These are phyloP conservation scores for Podiceps cristatus DNA, from an alignment of 2,113 vertebrate genomes.

Conservation along the genomic window DNA sequence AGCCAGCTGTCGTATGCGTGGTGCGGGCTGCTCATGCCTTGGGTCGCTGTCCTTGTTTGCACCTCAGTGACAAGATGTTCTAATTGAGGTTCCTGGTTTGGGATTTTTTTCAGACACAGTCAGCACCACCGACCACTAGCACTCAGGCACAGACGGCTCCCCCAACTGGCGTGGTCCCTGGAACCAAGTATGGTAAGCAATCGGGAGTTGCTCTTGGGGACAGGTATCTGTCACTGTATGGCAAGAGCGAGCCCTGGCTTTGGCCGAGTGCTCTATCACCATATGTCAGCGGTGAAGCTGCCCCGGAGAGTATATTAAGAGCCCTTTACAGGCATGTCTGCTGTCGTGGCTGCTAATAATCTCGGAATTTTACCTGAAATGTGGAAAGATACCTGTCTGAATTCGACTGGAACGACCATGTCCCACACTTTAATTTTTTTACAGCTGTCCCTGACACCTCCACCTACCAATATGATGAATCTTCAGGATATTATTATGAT, in stretches of 20 bases:
- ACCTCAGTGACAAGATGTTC: neutral
- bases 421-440: constrained; percentile 42
- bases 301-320: neutral
- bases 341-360: neutral
- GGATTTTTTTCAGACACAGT: constrained; percentile 72
- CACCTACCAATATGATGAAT: constrained; percentile 96
- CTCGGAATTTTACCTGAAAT: neutral
- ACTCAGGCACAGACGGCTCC: constrained; percentile 74
- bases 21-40: neutral
- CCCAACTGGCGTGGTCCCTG: constrained; percentile 80
- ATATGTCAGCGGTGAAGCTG: neutral
- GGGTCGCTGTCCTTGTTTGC: neutral
- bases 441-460: constrained; percentile 91
- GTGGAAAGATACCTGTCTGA: neutral
- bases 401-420: neutral
- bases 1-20: neutral
- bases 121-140: constrained; percentile 77
- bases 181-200: constrained; percentile 83
- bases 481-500: constrained; percentile 98
- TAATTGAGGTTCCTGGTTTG: neutral
- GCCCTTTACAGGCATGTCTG: neutral
- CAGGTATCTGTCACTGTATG: neutral
- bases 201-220: neutral
- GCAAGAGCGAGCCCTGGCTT: neutral
- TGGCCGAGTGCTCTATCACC: neutral